Evolutionary conservation across 2,888 invertebrate genomes (phyloP), one percentile per base, ranked within the genome.

Genomic region (Pristionchus exspectatus): DNA sequence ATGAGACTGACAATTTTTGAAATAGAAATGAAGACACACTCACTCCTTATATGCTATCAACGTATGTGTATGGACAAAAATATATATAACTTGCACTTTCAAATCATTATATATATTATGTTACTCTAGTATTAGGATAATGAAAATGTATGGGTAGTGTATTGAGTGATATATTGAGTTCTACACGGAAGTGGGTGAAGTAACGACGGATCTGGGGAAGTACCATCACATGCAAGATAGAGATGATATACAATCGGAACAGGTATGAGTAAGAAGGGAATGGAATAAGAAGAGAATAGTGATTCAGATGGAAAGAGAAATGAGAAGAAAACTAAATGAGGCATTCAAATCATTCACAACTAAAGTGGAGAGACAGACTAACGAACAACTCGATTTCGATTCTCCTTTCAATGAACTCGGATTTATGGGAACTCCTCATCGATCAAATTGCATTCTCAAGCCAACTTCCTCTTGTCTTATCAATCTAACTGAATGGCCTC

Each of bases 141-240:
- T 69, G 69, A n/a, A 69, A 27, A 69, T 69, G 59, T 59, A 27
- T 56, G 54, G 54, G 54, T 54, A 12, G 21, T 38, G 12, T n/a
- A n/a, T 14, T 54, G n/a, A 83, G 54, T 84, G 90, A 74, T 74
- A 27, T 69, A n/a, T 74, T 74, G 33, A 99, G 95, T 99, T 99
- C 96, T 99, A 99, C 95, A 99, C 99, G 0, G 99, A 99, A 96
- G 99, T 99, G 89, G 99, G 99, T 94, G 99, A 99, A 96, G 98
- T 99, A 90, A 99, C 99, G 0, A 99, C 99, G 0, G 99, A 99
- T 96, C 96, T 99, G 94, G 99, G 99, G 81, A 99, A 99, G 95
- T 98, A 99, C 95, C 99, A 99, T 95, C 98, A 99, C 95, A 99
- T 99, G 98, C 99, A 99, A 95, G 99, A 99, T 96, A 96, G 99